These are phyloP conservation scores for Acleris cristana DNA, from an alignment of 2,888 invertebrate genomes.

Conservation along the genomic window DNA sequence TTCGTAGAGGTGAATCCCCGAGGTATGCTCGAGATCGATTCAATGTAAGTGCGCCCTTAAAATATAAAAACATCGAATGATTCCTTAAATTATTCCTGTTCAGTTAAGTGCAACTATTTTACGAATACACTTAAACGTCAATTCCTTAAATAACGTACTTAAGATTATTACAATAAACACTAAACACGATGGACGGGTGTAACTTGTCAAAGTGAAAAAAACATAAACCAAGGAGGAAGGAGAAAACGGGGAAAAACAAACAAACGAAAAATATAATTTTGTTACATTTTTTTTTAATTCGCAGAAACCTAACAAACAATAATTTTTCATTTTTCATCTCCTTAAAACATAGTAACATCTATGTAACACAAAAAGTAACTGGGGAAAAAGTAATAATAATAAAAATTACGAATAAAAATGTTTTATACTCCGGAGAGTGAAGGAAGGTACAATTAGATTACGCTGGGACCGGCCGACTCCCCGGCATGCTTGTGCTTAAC, in stretches of 20 bases:
- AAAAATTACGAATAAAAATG: slow-evolving; percentile 68
- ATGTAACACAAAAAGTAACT: slow-evolving; percentile 84
- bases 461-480: slow-evolving; percentile 71
- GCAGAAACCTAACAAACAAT: slow-evolving; percentile 85
- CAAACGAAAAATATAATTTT: slow-evolving; percentile 76
- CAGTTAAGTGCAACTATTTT: slow-evolving; percentile 74
- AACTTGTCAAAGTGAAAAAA: slow-evolving; percentile 74
- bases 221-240: slow-evolving; percentile 49
- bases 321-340: slow-evolving; percentile 78
- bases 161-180: slow-evolving; percentile 75
- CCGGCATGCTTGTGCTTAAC: slow-evolving; percentile 56
- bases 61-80: slow-evolving; percentile 73
- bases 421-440: slow-evolving; percentile 83
- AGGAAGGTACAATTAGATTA: slow-evolving; percentile 82
- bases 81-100: slow-evolving; percentile 69
- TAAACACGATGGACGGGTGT: slow-evolving; percentile 83
- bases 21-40: slow-evolving; percentile 50
- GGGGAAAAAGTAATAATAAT: slow-evolving; percentile 76
- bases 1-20: slow-evolving; percentile 66
- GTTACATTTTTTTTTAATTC: slow-evolving; percentile 82
- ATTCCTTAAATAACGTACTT: slow-evolving; percentile 79
- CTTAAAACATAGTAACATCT: slow-evolving; percentile 85
- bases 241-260: slow-evolving; percentile 60
- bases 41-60: slow-evolving; percentile 71
- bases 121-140: slow-evolving; percentile 65